A percentile compares a stretch with the other conserved stretches of the same genome.
phyloP scores from a whole-genome alignment of 2,113 vertebrate genomes.

The Podarcis muralis region DNA sequence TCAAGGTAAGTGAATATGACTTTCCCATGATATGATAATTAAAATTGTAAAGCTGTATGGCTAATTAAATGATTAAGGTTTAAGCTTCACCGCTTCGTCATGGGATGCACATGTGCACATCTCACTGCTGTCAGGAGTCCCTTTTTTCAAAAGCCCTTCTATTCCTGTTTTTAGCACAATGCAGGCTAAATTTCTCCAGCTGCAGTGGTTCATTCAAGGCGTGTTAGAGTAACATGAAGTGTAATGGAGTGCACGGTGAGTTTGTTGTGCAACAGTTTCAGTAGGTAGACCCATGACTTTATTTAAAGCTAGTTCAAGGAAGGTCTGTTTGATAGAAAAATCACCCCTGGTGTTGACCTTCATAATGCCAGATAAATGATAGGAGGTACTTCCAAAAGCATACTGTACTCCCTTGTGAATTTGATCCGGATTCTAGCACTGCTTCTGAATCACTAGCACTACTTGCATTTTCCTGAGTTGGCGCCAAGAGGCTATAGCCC shows the following conservation, averaged over 20 bases:
- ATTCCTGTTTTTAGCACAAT: neutral
- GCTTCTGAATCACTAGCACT: neutral
- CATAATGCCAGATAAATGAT: neutral
- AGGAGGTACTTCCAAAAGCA: neutral
- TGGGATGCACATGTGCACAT: neutral
- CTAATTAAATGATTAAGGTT: neutral
- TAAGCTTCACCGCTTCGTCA: neutral
- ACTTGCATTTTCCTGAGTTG: neutral
- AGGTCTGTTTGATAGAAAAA: neutral
- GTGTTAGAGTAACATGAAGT: neutral
- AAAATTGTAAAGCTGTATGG: neutral
- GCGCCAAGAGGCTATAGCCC: neutral
- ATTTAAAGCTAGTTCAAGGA: neutral
- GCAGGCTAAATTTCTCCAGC: neutral
- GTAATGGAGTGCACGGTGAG: neutral
- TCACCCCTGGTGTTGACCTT: neutral
- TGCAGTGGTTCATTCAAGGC: neutral
- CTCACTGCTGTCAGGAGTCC: neutral
- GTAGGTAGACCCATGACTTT: neutral
- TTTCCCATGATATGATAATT: neutral
- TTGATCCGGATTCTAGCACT: neutral
- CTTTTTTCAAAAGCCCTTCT: neutral
- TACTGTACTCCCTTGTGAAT: neutral
- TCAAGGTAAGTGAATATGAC: slow-evolving; percentile 24
- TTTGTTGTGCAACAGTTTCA: neutral